phyloP scores from a whole-genome alignment of 2,888 invertebrate species.

The Netelia inedita region DNA sequence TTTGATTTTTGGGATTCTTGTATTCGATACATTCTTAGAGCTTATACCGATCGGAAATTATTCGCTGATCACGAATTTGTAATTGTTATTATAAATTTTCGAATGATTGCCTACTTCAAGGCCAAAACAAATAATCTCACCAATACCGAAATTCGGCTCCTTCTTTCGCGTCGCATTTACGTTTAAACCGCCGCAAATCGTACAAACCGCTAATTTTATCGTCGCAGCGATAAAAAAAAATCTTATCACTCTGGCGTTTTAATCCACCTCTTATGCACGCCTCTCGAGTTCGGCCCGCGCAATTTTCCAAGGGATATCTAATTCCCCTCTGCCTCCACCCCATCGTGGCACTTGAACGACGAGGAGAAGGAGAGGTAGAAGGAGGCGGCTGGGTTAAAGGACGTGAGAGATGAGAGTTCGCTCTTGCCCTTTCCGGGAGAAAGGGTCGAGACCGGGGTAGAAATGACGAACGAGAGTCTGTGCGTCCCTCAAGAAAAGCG shows the following conservation, averaged over 20 bases:
- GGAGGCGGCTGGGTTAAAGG: slow-evolving; percentile 7
- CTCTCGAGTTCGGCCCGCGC: slow-evolving; percentile 18
- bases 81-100: too few relatives aligned
- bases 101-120: too few relatives aligned
- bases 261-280: slow-evolving; percentile 13
- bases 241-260: slow-evolving; percentile 30
- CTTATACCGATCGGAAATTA: too few relatives aligned
- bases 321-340: slow-evolving; percentile 18
- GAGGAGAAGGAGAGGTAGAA: not conserved
- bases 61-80: too few relatives aligned
- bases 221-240: slow-evolving; percentile 3
- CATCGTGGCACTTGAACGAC: slow-evolving; percentile 37
- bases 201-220: not conserved
- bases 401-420: slow-evolving; percentile 31
- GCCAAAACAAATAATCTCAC: too few relatives aligned
- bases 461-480: slow-evolving; percentile 33
- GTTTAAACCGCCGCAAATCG: slow-evolving; percentile 31
- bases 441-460: not conserved
- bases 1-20: too few relatives aligned
- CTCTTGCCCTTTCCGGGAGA: slow-evolving; percentile 21
- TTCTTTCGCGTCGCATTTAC: slow-evolving; percentile 43
- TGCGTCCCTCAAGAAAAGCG: slow-evolving; percentile 19
- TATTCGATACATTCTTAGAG: too few relatives aligned
- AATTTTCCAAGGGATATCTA: slow-evolving; percentile 38
- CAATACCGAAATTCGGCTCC: not conserved